Conservation (phyloP, 2,888 invertebrate species). For the Epiblema foenella region DNA sequence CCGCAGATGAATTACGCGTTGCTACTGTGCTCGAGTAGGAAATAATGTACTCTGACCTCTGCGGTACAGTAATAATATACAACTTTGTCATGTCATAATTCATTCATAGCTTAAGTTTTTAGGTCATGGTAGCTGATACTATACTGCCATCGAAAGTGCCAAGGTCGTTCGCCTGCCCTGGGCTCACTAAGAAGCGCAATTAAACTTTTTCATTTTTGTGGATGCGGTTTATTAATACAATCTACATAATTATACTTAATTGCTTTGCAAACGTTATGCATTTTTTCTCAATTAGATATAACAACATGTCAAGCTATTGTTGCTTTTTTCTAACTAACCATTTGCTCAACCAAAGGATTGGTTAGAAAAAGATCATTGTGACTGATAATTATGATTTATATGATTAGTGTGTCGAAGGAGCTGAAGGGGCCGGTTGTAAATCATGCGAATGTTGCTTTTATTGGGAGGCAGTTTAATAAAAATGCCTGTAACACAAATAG, state of each 20-base stretch:
- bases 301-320: conserved; percentile 18
- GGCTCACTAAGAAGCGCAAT: conserved; percentile 21
- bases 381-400: conserved; percentile 39
- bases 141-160: conserved; percentile 41
- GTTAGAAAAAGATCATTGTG: conserved; percentile 31
- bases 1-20: conserved; percentile 7
- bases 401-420: conserved; percentile 28
- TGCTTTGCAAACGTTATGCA: conserved; percentile 24
- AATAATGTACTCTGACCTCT: conserved; percentile 48
- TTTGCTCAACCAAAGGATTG: conserved; percentile 29
- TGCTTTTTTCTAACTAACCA: conserved; percentile 1
- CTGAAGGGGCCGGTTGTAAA: conserved; percentile 48
- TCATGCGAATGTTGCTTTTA: conserved; percentile 53
- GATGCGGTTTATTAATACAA: conserved; percentile 32
- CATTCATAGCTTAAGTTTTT: conserved; percentile 45
- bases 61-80: conserved; percentile 39
- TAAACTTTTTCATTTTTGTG: conserved; percentile 28
- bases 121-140: conserved; percentile 49
- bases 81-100: conserved; percentile 39
- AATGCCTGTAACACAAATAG: conserved; percentile 41
- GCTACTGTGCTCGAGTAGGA: conserved; percentile 33
- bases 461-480: conserved; percentile 53
- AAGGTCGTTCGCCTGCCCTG: conserved; percentile 39
- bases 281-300: not conserved
- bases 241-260: conserved; percentile 35